Base-by-base conservation (phyloP, 2,888 invertebrate species). In the Eilema griseolum region DNA sequence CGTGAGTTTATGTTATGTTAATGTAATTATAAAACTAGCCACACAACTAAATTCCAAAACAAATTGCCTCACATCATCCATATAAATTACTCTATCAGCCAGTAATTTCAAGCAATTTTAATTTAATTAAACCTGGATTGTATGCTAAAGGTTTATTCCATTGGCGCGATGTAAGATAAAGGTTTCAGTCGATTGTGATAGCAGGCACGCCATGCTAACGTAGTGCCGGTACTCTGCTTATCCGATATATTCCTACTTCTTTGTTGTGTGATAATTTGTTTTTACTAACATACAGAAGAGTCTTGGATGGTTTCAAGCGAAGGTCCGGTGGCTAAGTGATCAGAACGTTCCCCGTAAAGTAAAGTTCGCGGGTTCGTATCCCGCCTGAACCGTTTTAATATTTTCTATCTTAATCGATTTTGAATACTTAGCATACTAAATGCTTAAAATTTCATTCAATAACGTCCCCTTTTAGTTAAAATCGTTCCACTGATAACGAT, bases 161-260 rank as follows among this genome's bases (percentile, higher is more conserved):
- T 62, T 56, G 41, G 71, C 70, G 70, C 71, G 76, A 77, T 82
- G 72, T 71, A 63, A 80, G 87, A 85, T 86, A 85, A 81, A 84
- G 78, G 82, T 81, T 85, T 85, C 84, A 82, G 84, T 78, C 74
- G 24, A 59, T 72, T 60, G 75, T 67, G 82, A 82, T 83, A 82
- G 67, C 70, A 69, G 72, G 73, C 87, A 85, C 85, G 86, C 85
- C 77, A 84, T 73, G 71, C 71, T 66, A 66, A 73, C 72, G 26
- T 66, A 24, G 72, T 73, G 73, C 73, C 73, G 61, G 70, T 63
- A 70, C 80, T 59, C 59, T 74, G 77, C 81, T 78, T 82, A 78
- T 74, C 66, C 70, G 16, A 63, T n/a, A n/a, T n/a, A n/a, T n/a
- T 59, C 14, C 23, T 1, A 14, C 16, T 33, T 23, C 61, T 67